Base-by-base conservation (phyloP, 2,888 invertebrate genomes). In the Hyalella azteca region DNA sequence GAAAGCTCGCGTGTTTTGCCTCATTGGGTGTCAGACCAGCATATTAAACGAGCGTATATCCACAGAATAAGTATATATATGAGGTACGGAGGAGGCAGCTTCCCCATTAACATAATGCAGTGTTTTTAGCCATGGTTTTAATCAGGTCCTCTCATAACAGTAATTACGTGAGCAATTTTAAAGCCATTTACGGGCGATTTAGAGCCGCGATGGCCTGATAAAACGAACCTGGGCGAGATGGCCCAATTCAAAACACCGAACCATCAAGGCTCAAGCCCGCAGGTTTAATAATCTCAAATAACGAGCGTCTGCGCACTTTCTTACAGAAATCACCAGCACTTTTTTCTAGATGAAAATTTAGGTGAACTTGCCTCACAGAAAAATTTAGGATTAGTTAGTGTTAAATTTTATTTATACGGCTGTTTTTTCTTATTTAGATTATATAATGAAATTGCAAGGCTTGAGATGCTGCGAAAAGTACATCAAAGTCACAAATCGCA, bases 141-240 rank as follows among this genome's bases (percentile, higher is more conserved):
- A 66, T 66, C 66, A 66, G 66, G 66, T 66, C 36, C 66, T 66
- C 39, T 66, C 66, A 66, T 66, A 66, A 66, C 29, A 66, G 66
- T 66, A 66, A 66, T 66, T 66, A 66, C 66, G 66, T 19, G 66
- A 66, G 66, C 66, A 66, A 66, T 66, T 66, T 66, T 66, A 66
- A 66, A 36, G 66, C 66, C 32, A 66, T 66, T 66, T 66, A 7
- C 66, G 32, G 29, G 66, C 36, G 66, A 66, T 66, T 66, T 66
- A 66, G 36, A 19, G 39, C 36, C 32, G 66, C 66, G 66, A 66
- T 66, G 66, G 39, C 29, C 66, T 36, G 66, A 66, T 66, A 66
- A 66, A 66, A 66, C 36, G 66, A 66, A 36, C 66, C 66, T n/a
- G n/a, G n/a, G n/a, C 32, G 36, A 66, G 66, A 66, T 66, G 66